These are phyloP conservation scores for Nysson spinosus DNA, from an alignment of 2,888 invertebrate species.

Conservation along the genomic window DNA sequence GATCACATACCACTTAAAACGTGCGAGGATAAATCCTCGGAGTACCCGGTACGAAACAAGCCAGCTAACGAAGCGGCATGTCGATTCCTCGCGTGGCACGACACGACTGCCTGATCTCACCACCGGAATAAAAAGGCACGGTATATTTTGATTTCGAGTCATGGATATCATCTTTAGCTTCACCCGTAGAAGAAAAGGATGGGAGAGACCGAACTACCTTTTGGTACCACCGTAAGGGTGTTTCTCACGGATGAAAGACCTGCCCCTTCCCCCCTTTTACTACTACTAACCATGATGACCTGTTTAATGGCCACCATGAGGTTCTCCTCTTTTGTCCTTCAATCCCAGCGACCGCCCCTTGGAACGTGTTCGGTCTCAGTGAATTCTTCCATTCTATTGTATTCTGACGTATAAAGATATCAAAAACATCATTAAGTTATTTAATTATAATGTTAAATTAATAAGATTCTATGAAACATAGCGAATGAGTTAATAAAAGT, in stretches of 20 bases:
- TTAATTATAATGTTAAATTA: too few relatives aligned
- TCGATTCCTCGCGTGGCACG: slow-evolving; percentile 66
- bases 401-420: too few relatives aligned
- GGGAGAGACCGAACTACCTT: slow-evolving; percentile 69
- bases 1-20: slow-evolving; percentile 69
- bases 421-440: too few relatives aligned
- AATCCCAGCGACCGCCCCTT: too few relatives aligned
- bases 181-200: slow-evolving; percentile 9
- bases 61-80: slow-evolving; percentile 69
- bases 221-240: slow-evolving; percentile 76
- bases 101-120: slow-evolving; percentile 65
- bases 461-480: too few relatives aligned
- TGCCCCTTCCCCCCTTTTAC: slow-evolving; percentile 64
- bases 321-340: slow-evolving; percentile 30
- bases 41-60: slow-evolving; percentile 45
- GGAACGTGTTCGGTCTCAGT: too few relatives aligned
- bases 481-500: too few relatives aligned
- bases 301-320: slow-evolving; percentile 57
- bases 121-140: slow-evolving; percentile 59
- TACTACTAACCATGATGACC: slow-evolving; percentile 57
- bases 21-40: slow-evolving; percentile 61
- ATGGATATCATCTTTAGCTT: slow-evolving; percentile 46
- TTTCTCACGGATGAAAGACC: slow-evolving; percentile 69
- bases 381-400: too few relatives aligned
- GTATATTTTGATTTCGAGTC: slow-evolving; percentile 63